A percentile compares a stretch with the other conserved stretches of the same genome.
These are phyloP conservation scores for Caenorhabditis elegans DNA, from an alignment of 1,140 invertebrate species.

Conservation along the genomic window WBcel235 BX284605.5:11705501-11706000, in stretches of 20 bases:
- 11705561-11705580: not conserved
- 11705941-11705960: too few relatives aligned
- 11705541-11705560: constrained; percentile 31
- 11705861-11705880: not conserved
- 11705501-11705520: constrained; percentile 21
- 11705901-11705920: too few relatives aligned
- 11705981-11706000: too few relatives aligned
- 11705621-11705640: not conserved
- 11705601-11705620: not conserved
- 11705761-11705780: not conserved
- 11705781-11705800: not conserved
- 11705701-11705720: constrained; percentile 32
- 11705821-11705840: not conserved
- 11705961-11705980: too few relatives aligned
- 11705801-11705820: not conserved
- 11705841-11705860: not conserved
- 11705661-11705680: not conserved
- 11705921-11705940: too few relatives aligned
- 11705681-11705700: constrained; percentile 1
- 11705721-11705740: constrained; percentile 33
- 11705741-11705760: constrained; percentile 5
- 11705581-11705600: constrained; percentile 16
- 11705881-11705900: too few relatives aligned
- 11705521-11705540: constrained; percentile 9
- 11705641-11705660: constrained; percentile 7